These are phyloP conservation scores for Nematopogon swammerdamellus DNA, from an alignment of 2,888 invertebrate species.

Conservation along the genomic window DNA sequence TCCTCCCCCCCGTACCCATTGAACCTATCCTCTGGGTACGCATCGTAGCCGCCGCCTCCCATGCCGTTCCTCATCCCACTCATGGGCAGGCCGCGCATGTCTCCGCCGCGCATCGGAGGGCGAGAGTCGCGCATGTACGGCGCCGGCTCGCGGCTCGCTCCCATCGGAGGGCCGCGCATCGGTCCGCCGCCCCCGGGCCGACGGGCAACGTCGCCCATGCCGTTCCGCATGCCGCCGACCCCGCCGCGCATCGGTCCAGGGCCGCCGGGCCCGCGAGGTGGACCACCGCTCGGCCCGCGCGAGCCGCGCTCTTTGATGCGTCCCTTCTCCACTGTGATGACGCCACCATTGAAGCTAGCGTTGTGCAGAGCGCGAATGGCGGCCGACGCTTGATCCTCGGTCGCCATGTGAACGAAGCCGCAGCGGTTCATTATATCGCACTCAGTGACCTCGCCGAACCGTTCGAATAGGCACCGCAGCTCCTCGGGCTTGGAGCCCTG, in stretches of 20 bases:
- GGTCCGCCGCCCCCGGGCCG: conserved; percentile 20
- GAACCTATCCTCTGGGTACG: conserved; percentile 40
- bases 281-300: conserved; percentile 46
- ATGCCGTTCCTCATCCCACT: conserved; percentile 35
- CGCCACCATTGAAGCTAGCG: conserved; percentile 76
- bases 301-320: conserved; percentile 69
- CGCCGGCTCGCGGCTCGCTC: conserved; percentile 17
- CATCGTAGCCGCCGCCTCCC: conserved; percentile 15
- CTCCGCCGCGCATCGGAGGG: conserved; percentile 20
- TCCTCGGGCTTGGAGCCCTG: conserved; percentile 82
- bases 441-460: conserved; percentile 85
- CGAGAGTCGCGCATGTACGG: conserved; percentile 40
- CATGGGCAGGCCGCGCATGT: conserved; percentile 36
- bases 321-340: conserved; percentile 81
- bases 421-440: conserved; percentile 94
- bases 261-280: background rate
- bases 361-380: conserved; percentile 82
- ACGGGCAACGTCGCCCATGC: conserved; percentile 32
- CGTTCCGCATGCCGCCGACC: conserved; percentile 42
- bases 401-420: conserved; percentile 90
- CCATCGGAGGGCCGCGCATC: conserved; percentile 24
- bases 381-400: conserved; percentile 74
- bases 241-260: conserved; percentile 17
- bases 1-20: conserved; percentile 43
- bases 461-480: conserved; percentile 76